Evolutionary conservation across 2,113 vertebrate genomes (phyloP), one percentile per base, ranked within the genome.

Genomic region (Atherinomorus stipes): DNA sequence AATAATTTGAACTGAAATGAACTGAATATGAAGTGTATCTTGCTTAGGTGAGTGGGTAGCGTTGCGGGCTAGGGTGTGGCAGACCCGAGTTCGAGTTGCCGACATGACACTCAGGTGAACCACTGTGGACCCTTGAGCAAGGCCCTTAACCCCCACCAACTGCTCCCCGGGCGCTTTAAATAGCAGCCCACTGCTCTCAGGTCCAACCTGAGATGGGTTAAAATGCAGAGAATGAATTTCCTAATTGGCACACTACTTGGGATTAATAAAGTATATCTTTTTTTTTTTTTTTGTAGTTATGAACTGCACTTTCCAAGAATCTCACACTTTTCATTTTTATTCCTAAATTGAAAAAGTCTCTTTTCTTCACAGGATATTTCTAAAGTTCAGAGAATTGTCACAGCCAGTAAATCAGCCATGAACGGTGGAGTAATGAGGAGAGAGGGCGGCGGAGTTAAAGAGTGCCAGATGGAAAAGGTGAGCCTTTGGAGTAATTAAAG

Each of bases 401-500:
- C 89, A 73, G 84, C 86, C 69, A 93, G 81, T 84, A 94, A 93
- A 91, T 83, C 87, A 64, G 81, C 93, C 44, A 23, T 74, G 71
- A 93, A 93, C 77, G 58, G 18, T 1, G 89, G 67, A 22, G 81
- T 81, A 69, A 89, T 81, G 84, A 94, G 90, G 82, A 93, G 88
- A 92, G 93, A 94, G 76, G 75, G 56, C 11, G 54, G 68, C 2
- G 87, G 81, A 42, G 67, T 74, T 49, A 93, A 88, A 86, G 90
- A 81, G 70, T 93, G 93, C 85, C 93, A 91, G 78, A 87, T 92
- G 90, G 90, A 93, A 82, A 92, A 94, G 93, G 93, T 94, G 89
- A 90, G 84, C 49, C 50, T 89, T 86, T 53, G 38, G 51, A 80
- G 68, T 82, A 86, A 89, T 88, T 86, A 82, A 89, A 83, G 58